phyloP scores from a whole-genome alignment of 2,797 vertebrate genomes.

The Lateolabrax maculatus region DNA sequence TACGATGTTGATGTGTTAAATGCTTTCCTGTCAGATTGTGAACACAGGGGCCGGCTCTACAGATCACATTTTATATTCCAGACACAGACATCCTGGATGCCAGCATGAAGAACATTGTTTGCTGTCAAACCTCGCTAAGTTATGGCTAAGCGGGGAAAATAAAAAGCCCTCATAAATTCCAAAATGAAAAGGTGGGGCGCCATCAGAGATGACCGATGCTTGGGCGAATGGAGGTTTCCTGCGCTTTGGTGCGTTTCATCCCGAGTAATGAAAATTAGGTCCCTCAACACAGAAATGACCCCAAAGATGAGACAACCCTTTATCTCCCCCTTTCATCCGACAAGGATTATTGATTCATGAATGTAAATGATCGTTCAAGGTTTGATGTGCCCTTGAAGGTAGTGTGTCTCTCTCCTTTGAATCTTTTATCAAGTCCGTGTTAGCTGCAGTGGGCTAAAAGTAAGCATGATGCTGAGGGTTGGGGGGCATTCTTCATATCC shows the following conservation, averaged over 20 bases:
- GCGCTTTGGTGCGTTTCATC: conserved; percentile 59
- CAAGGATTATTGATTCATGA: conserved; percentile 81
- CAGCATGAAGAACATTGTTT: conserved; percentile 59
- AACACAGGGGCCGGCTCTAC: conserved; percentile 7
- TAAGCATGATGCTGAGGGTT: conserved; percentile 25
- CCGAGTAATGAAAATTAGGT: conserved; percentile 73
- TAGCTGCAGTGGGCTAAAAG: conserved; percentile 53
- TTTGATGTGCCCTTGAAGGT: conserved; percentile 76
- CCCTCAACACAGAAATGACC: conserved; percentile 70
- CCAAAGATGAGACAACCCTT: conserved; percentile 70
- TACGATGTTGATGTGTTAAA: conserved; percentile 9
- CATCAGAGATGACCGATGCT: conserved; percentile 54
- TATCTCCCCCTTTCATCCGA: conserved; percentile 66
- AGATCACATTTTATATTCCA: conserved; percentile 47
- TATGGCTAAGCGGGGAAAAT: conserved; percentile 40
- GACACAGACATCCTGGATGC: conserved; percentile 32
- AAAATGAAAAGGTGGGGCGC: conserved; percentile 54
- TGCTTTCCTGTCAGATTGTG: conserved; percentile 13
- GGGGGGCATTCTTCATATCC: conserved; percentile 37
- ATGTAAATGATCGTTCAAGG: conserved; percentile 77
- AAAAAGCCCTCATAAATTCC: conserved; percentile 64
- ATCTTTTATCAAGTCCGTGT: conserved; percentile 67
- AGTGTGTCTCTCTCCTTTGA: conserved; percentile 46
- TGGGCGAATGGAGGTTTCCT: conserved; percentile 45
- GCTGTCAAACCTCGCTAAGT: conserved; percentile 60